phyloP scores from a whole-genome alignment of 1,140 invertebrate species.

The Lepidurus couesii region DNA sequence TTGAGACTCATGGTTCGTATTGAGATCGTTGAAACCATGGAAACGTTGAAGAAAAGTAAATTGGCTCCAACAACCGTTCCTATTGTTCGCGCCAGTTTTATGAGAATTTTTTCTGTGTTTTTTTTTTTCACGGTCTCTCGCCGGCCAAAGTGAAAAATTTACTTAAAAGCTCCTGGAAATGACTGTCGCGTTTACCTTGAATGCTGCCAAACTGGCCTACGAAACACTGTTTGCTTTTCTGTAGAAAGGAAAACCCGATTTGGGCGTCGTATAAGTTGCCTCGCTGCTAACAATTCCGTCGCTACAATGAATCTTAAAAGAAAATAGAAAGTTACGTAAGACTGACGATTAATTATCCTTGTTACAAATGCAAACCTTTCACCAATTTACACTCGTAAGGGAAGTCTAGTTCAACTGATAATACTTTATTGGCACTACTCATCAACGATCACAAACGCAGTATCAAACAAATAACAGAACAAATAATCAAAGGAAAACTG shows the following conservation, averaged over 20 bases:
- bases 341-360: neutral
- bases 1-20: neutral
- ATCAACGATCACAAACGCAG: too few species aligned
- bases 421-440: too few species aligned
- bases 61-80: constrained; percentile 11
- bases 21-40: constrained; percentile 21
- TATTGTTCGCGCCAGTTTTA: neutral
- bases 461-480: too few species aligned
- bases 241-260: too few species aligned
- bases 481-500: too few species aligned
- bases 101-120: neutral
- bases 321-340: too few species aligned
- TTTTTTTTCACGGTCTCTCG: neutral
- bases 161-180: neutral
- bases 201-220: neutral
- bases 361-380: neutral
- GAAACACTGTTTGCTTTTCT: neutral
- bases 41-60: constrained; percentile 8
- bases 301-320: neutral
- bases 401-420: too few species aligned
- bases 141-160: neutral
- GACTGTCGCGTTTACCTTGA: neutral
- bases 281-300: neutral
- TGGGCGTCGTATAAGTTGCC: too few species aligned
- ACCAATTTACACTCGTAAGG: too few species aligned